These are phyloP conservation scores for Gandaritis pyraliata DNA, from an alignment of 2,888 invertebrate genomes.

Conservation along the genomic window DNA sequence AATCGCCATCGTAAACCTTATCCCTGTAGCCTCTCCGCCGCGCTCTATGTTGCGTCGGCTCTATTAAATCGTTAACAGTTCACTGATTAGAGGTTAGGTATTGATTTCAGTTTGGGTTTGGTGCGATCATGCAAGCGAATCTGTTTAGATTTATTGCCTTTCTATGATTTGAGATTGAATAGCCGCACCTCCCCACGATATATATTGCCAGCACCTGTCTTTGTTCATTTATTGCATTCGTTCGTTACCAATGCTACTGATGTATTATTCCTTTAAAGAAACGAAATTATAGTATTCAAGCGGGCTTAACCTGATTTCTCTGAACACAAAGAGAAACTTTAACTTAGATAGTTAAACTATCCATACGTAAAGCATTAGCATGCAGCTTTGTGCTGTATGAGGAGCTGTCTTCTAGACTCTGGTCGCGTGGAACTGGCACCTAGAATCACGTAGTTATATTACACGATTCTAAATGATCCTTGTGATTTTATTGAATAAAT, in stretches of 20 bases:
- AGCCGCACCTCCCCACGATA: slow-evolving; percentile 34
- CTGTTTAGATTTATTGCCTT: slow-evolving; percentile 38
- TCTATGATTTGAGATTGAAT: slow-evolving; percentile 37
- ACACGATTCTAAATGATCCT: no score
- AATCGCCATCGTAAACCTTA: slow-evolving; percentile 29
- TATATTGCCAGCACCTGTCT: slow-evolving; percentile 28
- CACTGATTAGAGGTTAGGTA: slow-evolving; percentile 56
- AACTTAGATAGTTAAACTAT: not conserved
- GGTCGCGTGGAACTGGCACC: no score
- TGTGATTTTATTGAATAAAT: no score
- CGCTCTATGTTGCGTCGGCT: slow-evolving; percentile 27
- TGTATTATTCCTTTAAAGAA: slow-evolving; percentile 13
- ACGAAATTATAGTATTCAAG: slow-evolving; percentile 7
- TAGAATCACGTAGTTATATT: no score
- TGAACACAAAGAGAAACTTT: slow-evolving; percentile 1
- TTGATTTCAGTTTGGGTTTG: slow-evolving; percentile 53
- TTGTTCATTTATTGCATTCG: slow-evolving; percentile 34
- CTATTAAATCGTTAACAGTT: slow-evolving; percentile 58
- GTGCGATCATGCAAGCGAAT: slow-evolving; percentile 32
- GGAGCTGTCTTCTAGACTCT: no score
- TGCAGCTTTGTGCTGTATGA: no score
- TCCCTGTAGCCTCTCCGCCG: slow-evolving; percentile 18
- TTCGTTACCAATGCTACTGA: slow-evolving; percentile 27
- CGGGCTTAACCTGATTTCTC: slow-evolving; percentile 15
- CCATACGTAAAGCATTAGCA: not conserved